Percentiles rank a stretch among this genome's conserved stretches.
These are phyloP conservation scores for Chironomus striatipennis DNA, from an alignment of 1,140 invertebrate genomes.

Conservation along the genomic window DNA sequence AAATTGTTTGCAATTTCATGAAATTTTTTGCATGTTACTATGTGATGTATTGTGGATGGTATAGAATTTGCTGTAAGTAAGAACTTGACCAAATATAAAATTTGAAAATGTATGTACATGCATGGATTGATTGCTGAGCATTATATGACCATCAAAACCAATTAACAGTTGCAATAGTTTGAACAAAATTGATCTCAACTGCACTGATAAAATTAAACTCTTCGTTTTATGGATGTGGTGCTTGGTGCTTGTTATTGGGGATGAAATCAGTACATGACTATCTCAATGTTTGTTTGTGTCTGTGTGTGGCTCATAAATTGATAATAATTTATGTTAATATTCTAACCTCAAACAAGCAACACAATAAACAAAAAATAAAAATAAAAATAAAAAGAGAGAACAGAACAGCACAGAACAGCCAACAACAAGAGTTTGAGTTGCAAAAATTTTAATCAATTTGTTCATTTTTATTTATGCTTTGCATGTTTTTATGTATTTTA, in stretches of 20 bases:
- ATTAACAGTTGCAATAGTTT: background rate
- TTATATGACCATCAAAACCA: slow-evolving; percentile 22
- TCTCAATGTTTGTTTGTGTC: background rate
- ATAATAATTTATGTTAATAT: slow-evolving; percentile 24
- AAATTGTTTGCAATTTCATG: background rate
- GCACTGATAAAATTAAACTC: no score
- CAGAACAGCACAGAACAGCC: background rate
- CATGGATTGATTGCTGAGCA: slow-evolving; percentile 15
- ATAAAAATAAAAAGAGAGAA: background rate
- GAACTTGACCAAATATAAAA: background rate
- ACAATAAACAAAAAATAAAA: background rate
- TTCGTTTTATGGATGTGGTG: no score
- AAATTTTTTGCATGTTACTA: background rate
- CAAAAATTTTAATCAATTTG: no score
- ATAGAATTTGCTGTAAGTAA: background rate
- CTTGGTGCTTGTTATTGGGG: no score
- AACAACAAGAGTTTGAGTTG: no score
- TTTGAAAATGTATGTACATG: background rate
- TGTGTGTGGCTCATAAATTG: background rate
- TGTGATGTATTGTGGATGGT: background rate
- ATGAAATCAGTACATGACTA: no score
- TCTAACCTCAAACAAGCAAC: slow-evolving; percentile 18
- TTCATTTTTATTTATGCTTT: no score
- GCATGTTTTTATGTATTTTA: no score
- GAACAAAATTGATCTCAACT: no score